Conservation (phyloP, 2,113 vertebrate species). For the Ceyx margarethae region DNA sequence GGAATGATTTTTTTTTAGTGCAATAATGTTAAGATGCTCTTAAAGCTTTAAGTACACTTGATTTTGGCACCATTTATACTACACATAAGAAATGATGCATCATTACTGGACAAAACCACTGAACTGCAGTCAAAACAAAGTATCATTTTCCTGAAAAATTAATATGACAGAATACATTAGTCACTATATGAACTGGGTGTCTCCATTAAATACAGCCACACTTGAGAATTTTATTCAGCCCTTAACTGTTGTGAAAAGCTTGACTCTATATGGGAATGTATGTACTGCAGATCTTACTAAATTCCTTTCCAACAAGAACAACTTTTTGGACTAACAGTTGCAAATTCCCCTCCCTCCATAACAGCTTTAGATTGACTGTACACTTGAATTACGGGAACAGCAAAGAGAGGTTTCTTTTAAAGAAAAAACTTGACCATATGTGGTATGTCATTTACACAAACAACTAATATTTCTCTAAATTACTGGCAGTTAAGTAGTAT, state of each 20-base stretch:
- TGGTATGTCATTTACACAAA: neutral
- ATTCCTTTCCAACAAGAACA: conserved; percentile 40
- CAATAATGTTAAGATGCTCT: neutral
- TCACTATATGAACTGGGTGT: neutral
- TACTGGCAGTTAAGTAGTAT: neutral
- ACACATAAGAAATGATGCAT: neutral
- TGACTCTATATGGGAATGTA: conserved; percentile 52
- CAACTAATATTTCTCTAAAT: neutral
- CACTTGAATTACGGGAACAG: conserved; percentile 22
- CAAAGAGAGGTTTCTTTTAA: neutral
- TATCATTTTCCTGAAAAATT: neutral
- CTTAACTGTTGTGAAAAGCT: neutral
- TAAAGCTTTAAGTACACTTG: neutral
- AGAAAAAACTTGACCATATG: neutral
- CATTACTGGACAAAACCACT: neutral
- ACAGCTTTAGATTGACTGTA: neutral
- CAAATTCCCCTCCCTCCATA: neutral
- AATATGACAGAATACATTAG: neutral
- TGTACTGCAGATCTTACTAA: conserved; percentile 10
- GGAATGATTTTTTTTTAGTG: neutral
- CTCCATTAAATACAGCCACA: neutral
- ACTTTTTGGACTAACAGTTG: conserved; percentile 39
- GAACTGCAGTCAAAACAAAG: neutral
- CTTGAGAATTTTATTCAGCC: neutral
- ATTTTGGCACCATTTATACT: neutral